Evolutionary conservation across 2,888 invertebrate species (phyloP), one percentile per base, ranked within the genome.

Genomic region (Leptopilina myrica): DNA sequence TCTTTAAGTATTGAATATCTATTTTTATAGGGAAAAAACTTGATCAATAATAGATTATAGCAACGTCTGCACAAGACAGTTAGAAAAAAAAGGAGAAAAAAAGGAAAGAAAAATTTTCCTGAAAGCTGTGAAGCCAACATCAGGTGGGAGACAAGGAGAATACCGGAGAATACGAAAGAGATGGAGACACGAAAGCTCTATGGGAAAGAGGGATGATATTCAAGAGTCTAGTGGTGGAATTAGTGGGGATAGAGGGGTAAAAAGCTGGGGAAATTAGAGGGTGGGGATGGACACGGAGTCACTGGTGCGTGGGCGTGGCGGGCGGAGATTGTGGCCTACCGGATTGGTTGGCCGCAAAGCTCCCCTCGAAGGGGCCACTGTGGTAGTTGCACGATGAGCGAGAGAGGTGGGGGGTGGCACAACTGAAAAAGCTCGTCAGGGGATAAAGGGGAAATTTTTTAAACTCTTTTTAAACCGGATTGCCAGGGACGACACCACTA

Each of bases 1-100:
- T 53, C 7, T 1, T 5, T 26, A 69, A 53, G 53, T 69, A 53
- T 56, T 20, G 20, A 20, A 33, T 33, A 33, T 33, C 85, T 85
- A 85, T 88, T 87, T 87, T 86, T 33, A 33, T 33, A 83, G 83
- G 7, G 7, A 43, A 83, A 86, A 86, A 86, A 87, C 87, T 90
- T 90, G 88, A 90, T 91, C 89, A 89, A 89, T 89, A 89, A 89
- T 86, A 89, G 90, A 91, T 91, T 91, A 91, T 89, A 87, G 86
- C 88, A 89, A 91, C 90, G 90, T 89, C 89, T 89, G 88, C 87
- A 86, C 86, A 85, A 86, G 88, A 88, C 88, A 89, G 89, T 89
- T 89, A 85, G 89, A 91, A 91, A 91, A 62, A 49, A 49, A 46
- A 2, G 6, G 7, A 46, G 46, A 46, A 7, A 9, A 46, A 46